phyloP scores from a whole-genome alignment of 2,888 invertebrate genomes.

The Noctua janthe region DNA sequence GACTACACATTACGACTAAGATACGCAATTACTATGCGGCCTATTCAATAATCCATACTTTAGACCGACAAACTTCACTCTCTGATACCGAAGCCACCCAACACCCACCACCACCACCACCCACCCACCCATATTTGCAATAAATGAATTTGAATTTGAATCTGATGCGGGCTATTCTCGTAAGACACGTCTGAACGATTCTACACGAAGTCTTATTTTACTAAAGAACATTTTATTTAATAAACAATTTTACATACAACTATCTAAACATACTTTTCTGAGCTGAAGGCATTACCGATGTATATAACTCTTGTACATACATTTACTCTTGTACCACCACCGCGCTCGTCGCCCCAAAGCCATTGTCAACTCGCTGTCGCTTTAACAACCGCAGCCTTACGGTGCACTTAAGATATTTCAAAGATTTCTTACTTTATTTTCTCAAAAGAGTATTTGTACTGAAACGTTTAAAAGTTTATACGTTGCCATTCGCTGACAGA shows the following conservation, averaged over 20 bases:
- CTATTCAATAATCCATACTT: neutral
- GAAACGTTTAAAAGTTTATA: conserved; percentile 42
- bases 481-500: neutral
- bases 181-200: neutral
- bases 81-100: too few relatives aligned
- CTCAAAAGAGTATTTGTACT: conserved; percentile 15
- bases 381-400: conserved; percentile 1
- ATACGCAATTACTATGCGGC: neutral
- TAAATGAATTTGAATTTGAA: too few relatives aligned
- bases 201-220: neutral
- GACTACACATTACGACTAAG: neutral
- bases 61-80: neutral
- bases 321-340: neutral
- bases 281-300: neutral
- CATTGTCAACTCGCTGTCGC: conserved; percentile 7
- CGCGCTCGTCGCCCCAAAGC: neutral
- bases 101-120: too few relatives aligned
- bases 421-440: conserved; percentile 40
- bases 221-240: neutral
- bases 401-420: conserved; percentile 37
- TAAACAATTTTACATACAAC: neutral
- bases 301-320: neutral
- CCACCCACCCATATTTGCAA: too few relatives aligned
- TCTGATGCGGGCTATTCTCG: neutral
- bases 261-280: neutral